A percentile compares a stretch with the other conserved stretches of the same genome.
Evolutionary conservation across 2,797 vertebrate species (phyloP).

Genomic region (Glyptemys insculpta): DNA sequence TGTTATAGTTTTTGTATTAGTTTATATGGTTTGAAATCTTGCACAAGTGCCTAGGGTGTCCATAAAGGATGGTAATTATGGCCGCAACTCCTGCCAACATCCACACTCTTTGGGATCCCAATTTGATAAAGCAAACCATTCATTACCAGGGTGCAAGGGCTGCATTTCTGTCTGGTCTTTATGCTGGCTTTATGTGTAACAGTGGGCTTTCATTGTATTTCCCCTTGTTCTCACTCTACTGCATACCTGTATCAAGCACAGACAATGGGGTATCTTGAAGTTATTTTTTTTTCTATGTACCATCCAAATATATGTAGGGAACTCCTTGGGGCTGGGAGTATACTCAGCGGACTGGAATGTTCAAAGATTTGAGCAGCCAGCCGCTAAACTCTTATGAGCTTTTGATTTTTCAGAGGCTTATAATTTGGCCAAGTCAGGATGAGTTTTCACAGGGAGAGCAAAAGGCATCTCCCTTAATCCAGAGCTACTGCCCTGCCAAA

Average conservation of each 20-base stretch:
- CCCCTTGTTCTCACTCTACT: neutral
- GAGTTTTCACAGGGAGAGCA: neutral
- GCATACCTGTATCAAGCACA: neutral
- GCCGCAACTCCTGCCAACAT: neutral
- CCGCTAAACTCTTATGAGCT: neutral
- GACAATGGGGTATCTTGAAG: neutral
- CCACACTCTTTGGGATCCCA: neutral
- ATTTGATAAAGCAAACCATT: neutral
- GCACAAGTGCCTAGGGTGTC: neutral
- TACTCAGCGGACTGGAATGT: neutral
- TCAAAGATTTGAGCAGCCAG: neutral
- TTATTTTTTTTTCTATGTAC: neutral
- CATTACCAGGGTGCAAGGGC: neutral
- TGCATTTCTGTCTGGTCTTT: neutral
- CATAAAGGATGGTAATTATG: neutral
- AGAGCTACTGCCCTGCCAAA: neutral
- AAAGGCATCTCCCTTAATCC: neutral
- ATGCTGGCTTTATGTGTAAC: neutral
- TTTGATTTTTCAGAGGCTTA: neutral
- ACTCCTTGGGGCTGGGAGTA: neutral
- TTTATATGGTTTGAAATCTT: neutral
- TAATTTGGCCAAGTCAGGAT: neutral
- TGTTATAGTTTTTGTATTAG: neutral
- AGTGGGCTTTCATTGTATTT: neutral
- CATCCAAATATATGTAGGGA: neutral